Evolutionary conservation across 2,888 invertebrate genomes (phyloP), one percentile per base, ranked within the genome.

Genomic region (Zygogramma bicolorata): DNA sequence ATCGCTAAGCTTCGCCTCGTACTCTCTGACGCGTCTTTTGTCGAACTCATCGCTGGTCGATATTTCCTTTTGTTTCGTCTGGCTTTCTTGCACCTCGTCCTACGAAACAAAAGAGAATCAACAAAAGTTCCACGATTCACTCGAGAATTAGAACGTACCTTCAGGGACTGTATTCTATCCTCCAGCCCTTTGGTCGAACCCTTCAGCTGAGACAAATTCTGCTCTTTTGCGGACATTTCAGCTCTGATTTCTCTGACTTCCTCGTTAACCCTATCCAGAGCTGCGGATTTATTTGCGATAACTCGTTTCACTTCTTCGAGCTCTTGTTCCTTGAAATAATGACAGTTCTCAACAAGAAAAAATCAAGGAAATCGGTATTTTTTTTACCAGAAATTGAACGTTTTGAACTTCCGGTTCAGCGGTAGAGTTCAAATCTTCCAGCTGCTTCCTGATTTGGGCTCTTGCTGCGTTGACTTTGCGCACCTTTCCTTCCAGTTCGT

Each of bases 21-120:
- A 79, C 57, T 85, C 82, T 22, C 77, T 70, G 18, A 83, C 65
- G 49, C 81, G 75, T 40, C 79, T 80, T 59, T 80, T 80, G 38
- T 83, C 82, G 68, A 82, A 84, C 46, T 82, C 81, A 15, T 79
- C 82, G 38, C 81, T 81, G 5, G 81, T 81, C 13, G 81, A 71
- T 31, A 83, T 72, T 76, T 86, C 83, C 49, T 88, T 88, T 3
- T 87, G 79, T 76, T 88, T 88, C 49, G 87, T 77, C 72, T 88
- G 86, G 71, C 88, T 87, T 66, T 88, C 88, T 49, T 86, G 87
- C 73, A 89, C 86, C 80, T 90, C 88, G 68, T 88, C 88, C 89
- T 90, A 38, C 8, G n/a, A 60, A 73, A 46, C 20, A 20, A 7
- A 3, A 18, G 2, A 3, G 6, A 13, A 13, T 25, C 53, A 53